These are phyloP conservation scores for Enteromius treurensis DNA, from an alignment of 2,797 vertebrate species.

Conservation along the genomic window DNA sequence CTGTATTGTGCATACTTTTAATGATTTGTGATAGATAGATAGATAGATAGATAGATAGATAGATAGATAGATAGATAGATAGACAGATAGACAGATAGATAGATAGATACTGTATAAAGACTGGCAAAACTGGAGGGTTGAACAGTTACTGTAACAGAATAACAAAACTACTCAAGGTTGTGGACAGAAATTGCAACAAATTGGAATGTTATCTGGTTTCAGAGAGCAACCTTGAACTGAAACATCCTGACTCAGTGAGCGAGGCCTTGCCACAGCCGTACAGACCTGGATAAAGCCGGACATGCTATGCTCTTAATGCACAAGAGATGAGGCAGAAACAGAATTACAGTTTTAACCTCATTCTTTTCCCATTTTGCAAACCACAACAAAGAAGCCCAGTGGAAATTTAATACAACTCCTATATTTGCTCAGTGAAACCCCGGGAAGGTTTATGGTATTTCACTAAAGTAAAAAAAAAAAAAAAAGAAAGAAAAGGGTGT, in stretches of 20 bases:
- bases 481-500: not conserved
- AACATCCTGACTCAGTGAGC: slow-evolving; percentile 3
- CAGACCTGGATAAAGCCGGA: not conserved
- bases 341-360: slow-evolving; percentile 36
- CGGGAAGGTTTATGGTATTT: slow-evolving; percentile 1
- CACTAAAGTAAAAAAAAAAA: not conserved
- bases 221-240: slow-evolving; percentile 11
- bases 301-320: slow-evolving; percentile 28
- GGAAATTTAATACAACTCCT: slow-evolving; percentile 13
- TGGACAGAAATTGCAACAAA: slow-evolving; percentile 14
- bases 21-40: not conserved
- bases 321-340: slow-evolving; percentile 34
- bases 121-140: not conserved
- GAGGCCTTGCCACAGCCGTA: not conserved
- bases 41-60: not conserved
- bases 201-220: slow-evolving; percentile 19
- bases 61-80: not conserved
- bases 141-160: slow-evolving; percentile 7
- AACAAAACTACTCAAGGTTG: slow-evolving; percentile 8
- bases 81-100: not conserved
- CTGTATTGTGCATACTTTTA: not conserved
- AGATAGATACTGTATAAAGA: not conserved
- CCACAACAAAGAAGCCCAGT: slow-evolving; percentile 13
- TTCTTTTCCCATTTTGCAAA: slow-evolving; percentile 37
- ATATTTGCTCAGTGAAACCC: not conserved